Base-by-base conservation (phyloP, 2,113 vertebrate genomes). In the Podarcis muralis region DNA sequence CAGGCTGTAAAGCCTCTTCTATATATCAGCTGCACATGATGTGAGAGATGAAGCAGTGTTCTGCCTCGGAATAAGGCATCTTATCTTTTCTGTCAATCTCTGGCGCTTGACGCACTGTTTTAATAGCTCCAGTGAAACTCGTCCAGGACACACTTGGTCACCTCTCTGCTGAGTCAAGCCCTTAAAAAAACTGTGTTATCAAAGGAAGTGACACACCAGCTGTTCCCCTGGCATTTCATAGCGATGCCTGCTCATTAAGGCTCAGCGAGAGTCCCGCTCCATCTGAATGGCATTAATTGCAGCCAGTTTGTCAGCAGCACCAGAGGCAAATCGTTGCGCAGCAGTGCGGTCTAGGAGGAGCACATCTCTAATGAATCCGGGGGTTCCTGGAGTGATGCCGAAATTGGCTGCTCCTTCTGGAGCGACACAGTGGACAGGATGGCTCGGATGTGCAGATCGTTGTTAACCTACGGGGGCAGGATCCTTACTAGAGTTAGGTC, bases 231-330 rank as follows among this genome's bases (percentile, higher is more conserved):
- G 90, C 81, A 69, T 94, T 93, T 94, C 72, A 20, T 78, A 57
- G 57, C 62, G 74, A 85, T 91, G 80, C 75, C 84, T 90, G 84
- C 87, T 43, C 82, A 92, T 86, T 89, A 68, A 85, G 91, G 84
- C 23, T 32, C 78, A 88, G 92, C 83, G 89, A 68, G 82, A 94
- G 35, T 76, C 90, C 35, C 76, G 89, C 81, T 94, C 84, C 75
- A 83, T 90, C 89, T 90, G 84, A 89, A 72, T 84, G 84, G 40
- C 68, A 53, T 91, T 92, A 92, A 90, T 91, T 0, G 57, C 65
- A 90, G 91, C 48, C 89, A 84, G 88, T 84, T 92, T 94, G 88
- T 90, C 92, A 93, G 72, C 0, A 27, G n/a, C 48, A 91, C 92
- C 89, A 75, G 35, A 81, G 83, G 90, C 15, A 6, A 62, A 80